Base-by-base conservation (phyloP, 2,113 vertebrate species). In the Otolemur garnettii region DNA sequence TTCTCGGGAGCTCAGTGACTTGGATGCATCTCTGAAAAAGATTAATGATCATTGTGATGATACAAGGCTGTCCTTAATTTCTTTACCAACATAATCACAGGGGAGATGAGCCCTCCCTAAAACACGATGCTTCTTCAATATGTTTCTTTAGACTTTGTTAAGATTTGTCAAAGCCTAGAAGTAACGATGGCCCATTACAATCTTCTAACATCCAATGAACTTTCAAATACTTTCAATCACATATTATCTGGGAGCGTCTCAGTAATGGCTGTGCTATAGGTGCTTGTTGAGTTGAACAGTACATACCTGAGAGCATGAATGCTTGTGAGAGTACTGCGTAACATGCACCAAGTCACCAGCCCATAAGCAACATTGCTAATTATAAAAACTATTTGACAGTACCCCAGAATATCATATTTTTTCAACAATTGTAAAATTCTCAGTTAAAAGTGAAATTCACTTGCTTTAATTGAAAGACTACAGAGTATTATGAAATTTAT, bases 21-120 rank as follows among this genome's bases (percentile, higher is more conserved):
- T 38, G 12, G 64, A 79, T 79, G 12, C 24, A 78, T 72, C 59
- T 90, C 59, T 89, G 35, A 75, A 86, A 80, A 92, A 83, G 38
- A 95, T 69, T 86, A 92, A 94, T 94, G 33, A 66, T 59, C 85
- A 89, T 6, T 60, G 28, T 10, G 85, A 92, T 77, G 11, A 66
- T 18, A 94, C 79, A 79, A 17, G 60, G 91, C 68, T 91, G 15
- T 33, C 26, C n/a, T 74, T 94, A 85, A 93, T 53, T 96, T 92
- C 14, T 91, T 93, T 92, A 87, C 62, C 77, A 88, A 66, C 88
- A 79, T 72, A 94, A 82, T 93, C 74, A 60, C 4, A 62, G 14
- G 28, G 35, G 3, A 53, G 33, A 57, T 84, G 38, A 81, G 38
- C 64, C 72, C 80, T 33, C n/a, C 8, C 57, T 94, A 95, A 97